phyloP scores from a whole-genome alignment of 2,888 invertebrate genomes.

The Rhingia rostrata region DNA sequence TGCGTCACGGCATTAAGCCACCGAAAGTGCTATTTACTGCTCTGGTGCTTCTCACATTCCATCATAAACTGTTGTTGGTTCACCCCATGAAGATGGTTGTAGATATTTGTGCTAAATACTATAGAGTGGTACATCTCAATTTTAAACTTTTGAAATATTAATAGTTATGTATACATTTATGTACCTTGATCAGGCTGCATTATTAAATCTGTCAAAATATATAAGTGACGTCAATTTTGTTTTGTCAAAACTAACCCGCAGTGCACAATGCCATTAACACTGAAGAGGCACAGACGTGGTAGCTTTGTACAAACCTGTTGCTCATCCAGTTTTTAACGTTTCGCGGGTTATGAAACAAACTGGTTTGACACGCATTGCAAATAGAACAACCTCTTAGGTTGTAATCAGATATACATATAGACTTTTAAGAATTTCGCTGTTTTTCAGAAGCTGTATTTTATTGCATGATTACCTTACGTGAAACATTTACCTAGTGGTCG shows the following conservation, averaged over 20 bases:
- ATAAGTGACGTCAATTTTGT: no score
- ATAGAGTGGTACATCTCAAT: no score
- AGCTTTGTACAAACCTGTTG: constrained; percentile 17
- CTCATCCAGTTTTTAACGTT: constrained; percentile 39
- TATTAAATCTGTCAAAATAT: no score
- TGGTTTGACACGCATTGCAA: constrained; percentile 22
- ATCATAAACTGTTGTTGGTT: neutral
- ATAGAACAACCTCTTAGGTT: constrained; percentile 3
- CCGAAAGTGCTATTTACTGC: constrained; percentile 24
- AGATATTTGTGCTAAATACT: no score
- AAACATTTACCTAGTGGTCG: neutral
- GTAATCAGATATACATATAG: constrained; percentile 4
- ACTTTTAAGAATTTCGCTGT: neutral
- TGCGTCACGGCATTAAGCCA: constrained; percentile 3
- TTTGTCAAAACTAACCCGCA: no score
- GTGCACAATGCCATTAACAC: no score
- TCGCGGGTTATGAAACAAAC: constrained; percentile 36
- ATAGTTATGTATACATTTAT: no score
- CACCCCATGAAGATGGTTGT: no score
- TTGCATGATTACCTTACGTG: neutral
- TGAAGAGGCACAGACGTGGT: no score
- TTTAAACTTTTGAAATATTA: no score
- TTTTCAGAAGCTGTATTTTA: neutral
- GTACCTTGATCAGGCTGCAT: no score
- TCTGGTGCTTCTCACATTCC: neutral